A percentile compares a stretch with the other conserved stretches of the same genome.
phyloP scores from a whole-genome alignment of 2,113 vertebrate genomes.

The Cervus canadensis region DNA sequence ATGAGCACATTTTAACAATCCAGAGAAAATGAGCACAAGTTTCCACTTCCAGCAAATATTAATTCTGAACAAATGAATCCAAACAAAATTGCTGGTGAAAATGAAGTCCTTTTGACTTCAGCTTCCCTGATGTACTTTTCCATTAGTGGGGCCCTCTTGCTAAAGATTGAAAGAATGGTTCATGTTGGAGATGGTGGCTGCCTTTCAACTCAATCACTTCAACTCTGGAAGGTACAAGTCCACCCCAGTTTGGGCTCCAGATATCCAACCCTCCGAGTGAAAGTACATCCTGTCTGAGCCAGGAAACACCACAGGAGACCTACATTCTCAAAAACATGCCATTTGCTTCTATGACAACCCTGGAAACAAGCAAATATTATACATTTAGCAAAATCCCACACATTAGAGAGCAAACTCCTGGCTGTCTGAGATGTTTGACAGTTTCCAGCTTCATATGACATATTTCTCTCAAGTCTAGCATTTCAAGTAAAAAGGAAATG shows the following conservation, averaged over 20 bases:
- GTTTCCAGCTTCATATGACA: conserved; percentile 27
- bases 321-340: conserved; percentile 54
- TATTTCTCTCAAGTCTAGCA: not conserved
- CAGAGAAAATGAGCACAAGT: conserved; percentile 41
- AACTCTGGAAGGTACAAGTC: not conserved
- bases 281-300: conserved; percentile 65
- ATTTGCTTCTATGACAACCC: conserved; percentile 78
- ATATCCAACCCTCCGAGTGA: not conserved
- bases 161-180: not conserved
- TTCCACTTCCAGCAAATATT: conserved; percentile 30
- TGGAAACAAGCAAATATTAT: conserved; percentile 64
- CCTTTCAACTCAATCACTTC: not conserved
- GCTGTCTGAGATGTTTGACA: conserved; percentile 27
- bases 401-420: conserved; percentile 32
- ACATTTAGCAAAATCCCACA: conserved; percentile 67
- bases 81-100: not conserved
- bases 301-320: conserved; percentile 47
- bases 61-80: conserved; percentile 50
- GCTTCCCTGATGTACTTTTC: not conserved
- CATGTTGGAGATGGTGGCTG: not conserved
- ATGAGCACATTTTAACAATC: conserved; percentile 43
- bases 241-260: conserved; percentile 34
- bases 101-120: not conserved
- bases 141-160: not conserved
- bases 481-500: conserved; percentile 36